Base-by-base conservation (phyloP, 2,797 vertebrate genomes). In the Sardinella longiceps region DNA sequence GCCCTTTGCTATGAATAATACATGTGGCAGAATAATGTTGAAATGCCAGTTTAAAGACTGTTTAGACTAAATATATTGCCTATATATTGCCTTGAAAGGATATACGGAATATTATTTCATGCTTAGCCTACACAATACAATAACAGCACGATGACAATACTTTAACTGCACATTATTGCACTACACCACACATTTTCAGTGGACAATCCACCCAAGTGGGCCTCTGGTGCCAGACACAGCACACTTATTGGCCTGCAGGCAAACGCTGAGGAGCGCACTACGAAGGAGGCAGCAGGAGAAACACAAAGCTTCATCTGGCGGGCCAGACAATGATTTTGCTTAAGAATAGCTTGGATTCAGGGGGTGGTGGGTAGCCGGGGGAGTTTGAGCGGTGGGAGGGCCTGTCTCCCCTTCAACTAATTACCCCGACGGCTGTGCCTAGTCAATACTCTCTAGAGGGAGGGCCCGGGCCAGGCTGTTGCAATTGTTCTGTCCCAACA, bases 401-500 rank as follows among this genome's bases (percentile, higher is more conserved):
- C 70, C 56, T 77, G 46, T 7, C 12, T 58, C 45, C 56, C 83
- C 85, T 88, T 81, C 82, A 48, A 85, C 84, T 86, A 86, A 83
- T 84, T 85, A 85, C 77, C 60, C 84, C 80, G 84, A 63, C 46
- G 66, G 82, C 84, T 84, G 81, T 81, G 84, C 30, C 33, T 74
- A 89, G 82, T 81, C 83, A 86, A 81, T 77, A 53, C 6, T 20
- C 84, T 83, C 85, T 37, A 50, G 84, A 63, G 48, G 85, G 77
- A 66, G 85, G 74, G 63, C 39, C 86, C 81, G 20, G 63, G 33
- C 80, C 81, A 88, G 84, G 84, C 86, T 86, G 83, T 82, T 85
- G 53, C 81, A 83, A 83, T 86, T 89, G 85, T 85, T 77, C 80
- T 25, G 48, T 84, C 86, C 83, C 88, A 63, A 81, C 85, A 84